phyloP scores from a whole-genome alignment of 2,888 invertebrate species.

The Drosophila neutralis region DNA sequence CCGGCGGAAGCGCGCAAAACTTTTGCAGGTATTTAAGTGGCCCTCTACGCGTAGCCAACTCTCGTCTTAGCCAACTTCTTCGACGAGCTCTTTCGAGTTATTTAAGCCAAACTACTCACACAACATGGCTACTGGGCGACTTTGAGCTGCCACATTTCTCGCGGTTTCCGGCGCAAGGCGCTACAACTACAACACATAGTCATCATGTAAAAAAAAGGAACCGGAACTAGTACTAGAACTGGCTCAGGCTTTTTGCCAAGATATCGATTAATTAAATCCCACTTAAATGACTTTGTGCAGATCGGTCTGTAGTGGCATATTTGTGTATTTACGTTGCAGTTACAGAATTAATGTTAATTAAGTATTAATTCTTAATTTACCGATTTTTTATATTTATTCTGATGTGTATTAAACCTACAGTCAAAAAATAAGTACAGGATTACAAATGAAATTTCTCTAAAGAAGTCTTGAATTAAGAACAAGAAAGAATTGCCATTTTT shows the following conservation, averaged over 20 bases:
- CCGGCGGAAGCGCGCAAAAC: constrained; percentile 74
- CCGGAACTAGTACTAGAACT: constrained; percentile 3
- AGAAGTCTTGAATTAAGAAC: neutral
- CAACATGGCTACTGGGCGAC: constrained; percentile 29
- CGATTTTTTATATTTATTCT: neutral
- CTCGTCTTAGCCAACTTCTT: constrained; percentile 10
- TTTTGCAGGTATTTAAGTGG: constrained; percentile 78
- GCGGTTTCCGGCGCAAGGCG: constrained; percentile 60
- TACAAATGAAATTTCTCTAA: neutral
- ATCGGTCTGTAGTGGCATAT: neutral
- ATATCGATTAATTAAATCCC: constrained; percentile 3
- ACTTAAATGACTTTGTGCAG: too few species aligned
- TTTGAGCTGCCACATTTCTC: constrained; percentile 48
- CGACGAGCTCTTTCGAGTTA: constrained; percentile 12
- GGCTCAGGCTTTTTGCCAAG: neutral
- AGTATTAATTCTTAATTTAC: neutral
- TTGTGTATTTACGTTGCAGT: neutral
- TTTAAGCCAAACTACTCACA: constrained; percentile 25
- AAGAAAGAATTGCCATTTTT: neutral
- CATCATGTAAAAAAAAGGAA: neutral
- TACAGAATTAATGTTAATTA: neutral
- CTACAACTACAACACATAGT: constrained; percentile 10
- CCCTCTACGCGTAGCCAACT: constrained; percentile 28
- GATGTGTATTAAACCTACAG: neutral
- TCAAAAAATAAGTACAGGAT: neutral